Evolutionary conservation across 2,888 invertebrate species (phyloP).

Genomic region (Oligia latruncula): DNA sequence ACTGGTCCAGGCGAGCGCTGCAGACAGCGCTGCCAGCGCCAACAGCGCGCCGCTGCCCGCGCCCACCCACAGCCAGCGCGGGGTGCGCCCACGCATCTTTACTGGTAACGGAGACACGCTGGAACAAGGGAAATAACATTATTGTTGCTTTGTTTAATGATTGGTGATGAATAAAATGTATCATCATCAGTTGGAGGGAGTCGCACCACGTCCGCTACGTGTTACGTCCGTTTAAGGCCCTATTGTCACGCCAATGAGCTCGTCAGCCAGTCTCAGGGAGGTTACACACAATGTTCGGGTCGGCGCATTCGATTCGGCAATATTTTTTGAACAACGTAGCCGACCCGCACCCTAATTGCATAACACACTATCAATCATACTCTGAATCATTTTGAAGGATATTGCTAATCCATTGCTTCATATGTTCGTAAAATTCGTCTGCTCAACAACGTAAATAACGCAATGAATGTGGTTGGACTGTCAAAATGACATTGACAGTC

Average conservation of each 20-base stretch:
- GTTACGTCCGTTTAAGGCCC: no score
- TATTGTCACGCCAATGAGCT: neutral
- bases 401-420: neutral
- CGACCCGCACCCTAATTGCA: no score
- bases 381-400: no score
- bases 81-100: slow-evolving; percentile 82
- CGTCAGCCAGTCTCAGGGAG: neutral
- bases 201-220: no score
- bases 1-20: slow-evolving; percentile 80
- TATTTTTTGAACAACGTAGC: neutral
- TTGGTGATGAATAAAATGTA: no score
- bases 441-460: neutral
- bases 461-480: neutral
- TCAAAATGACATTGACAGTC: no score
- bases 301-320: no score
- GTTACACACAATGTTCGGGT: neutral
- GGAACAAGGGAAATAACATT: slow-evolving; percentile 33
- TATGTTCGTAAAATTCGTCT: neutral
- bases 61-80: slow-evolving; percentile 80
- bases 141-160: neutral
- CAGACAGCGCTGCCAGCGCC: slow-evolving; percentile 76
- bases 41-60: slow-evolving; percentile 76
- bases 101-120: slow-evolving; percentile 64
- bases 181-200: neutral
- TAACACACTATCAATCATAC: no score